Conservation (phyloP, 2,888 invertebrate species). For the Ferdinandea cuprea region DNA sequence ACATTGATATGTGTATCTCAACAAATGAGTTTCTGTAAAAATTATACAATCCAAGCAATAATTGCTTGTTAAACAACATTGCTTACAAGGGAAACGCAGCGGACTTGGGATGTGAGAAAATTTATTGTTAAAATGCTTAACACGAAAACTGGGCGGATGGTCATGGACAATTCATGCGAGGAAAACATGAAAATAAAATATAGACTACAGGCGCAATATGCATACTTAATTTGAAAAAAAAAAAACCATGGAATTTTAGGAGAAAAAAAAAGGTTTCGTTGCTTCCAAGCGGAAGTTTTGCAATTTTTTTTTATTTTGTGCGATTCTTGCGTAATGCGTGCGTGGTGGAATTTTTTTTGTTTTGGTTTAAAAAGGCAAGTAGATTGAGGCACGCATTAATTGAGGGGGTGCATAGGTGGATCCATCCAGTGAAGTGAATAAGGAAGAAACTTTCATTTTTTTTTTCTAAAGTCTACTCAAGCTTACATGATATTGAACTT, state of each 20-base stretch:
- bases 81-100: slow-evolving; percentile 34
- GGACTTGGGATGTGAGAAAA: slow-evolving; percentile 45
- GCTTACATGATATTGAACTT: too few species aligned
- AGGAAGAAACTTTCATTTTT: too few species aligned
- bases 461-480: too few species aligned
- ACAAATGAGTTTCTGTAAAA: slow-evolving; percentile 27
- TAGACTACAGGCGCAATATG: slow-evolving; percentile 34
- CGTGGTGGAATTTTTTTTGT: not conserved
- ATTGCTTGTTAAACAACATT: slow-evolving; percentile 43
- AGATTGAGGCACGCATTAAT: not conserved
- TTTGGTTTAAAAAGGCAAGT: not conserved
- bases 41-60: slow-evolving; percentile 63
- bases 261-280: not conserved
- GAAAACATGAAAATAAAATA: slow-evolving; percentile 22
- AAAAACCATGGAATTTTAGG: not conserved
- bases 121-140: slow-evolving; percentile 29
- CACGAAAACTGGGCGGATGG: slow-evolving; percentile 19
- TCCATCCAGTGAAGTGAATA: too few species aligned
- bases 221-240: not conserved
- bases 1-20: slow-evolving; percentile 4
- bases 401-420: not conserved
- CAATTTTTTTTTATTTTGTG: slow-evolving; percentile 6
- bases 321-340: slow-evolving; percentile 7
- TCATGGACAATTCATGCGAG: slow-evolving; percentile 16
- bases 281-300: slow-evolving; percentile 14